Base-by-base conservation (phyloP, 1,140 invertebrate genomes). In the Agraylea sexmaculata region DNA sequence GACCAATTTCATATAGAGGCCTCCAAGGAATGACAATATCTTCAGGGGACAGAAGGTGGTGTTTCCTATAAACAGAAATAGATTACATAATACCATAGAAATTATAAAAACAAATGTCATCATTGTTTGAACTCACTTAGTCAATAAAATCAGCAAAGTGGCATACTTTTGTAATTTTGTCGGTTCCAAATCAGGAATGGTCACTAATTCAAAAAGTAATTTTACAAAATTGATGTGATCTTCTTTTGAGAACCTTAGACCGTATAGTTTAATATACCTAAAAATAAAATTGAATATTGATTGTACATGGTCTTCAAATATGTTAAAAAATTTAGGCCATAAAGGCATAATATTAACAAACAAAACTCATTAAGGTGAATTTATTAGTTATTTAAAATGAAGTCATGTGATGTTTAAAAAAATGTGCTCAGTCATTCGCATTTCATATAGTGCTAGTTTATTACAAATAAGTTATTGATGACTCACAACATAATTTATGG, bases 161-260 rank as follows among this genome's bases (percentile, higher is more conserved):
- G 63, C 68, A 64, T 82, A 82, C 53, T 78, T 77, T 46, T 75
- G 71, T 20, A 88, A 64, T 43, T 83, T 65, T 44, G 71, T 69
- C 42, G 79, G 72, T 56, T 92, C 85, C 27, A 89, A 65, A 49
- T 86, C 73, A 40, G 83, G 77, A 51, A 82, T 80, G 8, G 75
- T 73, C 4, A 87, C 56, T 22, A 90, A 54, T 56, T 89, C 80
- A 58, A 81, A 87, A 33, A 83, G 69, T 23, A 94, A 56, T 53
- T 88, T 80, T n/a, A 95, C 76, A 15, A 95, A 73, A n/a, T 69
- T 57, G 16, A 95, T 73, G 56, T 96, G 90, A 59, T 94, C 89
- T 51, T 85, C 78, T 63, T 93, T 94, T 2, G 78, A 78, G 62
- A 95, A 92, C 53, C 85, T 86, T 44, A 80, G 58, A 10, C 86